Conservation (phyloP, 2,113 vertebrate species). For the Alectura lathami region DNA sequence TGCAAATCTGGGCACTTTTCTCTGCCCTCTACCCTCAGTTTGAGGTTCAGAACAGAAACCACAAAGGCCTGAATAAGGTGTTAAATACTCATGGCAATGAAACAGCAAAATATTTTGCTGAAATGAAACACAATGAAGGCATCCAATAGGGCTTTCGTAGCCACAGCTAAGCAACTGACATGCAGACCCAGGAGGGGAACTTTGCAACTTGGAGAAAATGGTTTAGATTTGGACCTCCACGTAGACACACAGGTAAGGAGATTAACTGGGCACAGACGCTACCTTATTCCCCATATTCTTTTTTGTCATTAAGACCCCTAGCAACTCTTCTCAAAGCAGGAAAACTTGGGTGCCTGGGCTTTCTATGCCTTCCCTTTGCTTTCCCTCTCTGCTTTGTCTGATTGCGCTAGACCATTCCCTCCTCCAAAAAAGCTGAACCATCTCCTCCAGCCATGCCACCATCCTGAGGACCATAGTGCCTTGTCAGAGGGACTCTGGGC, state of each 20-base stretch:
- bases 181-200: background rate
- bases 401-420: background rate
- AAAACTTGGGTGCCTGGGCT: background rate
- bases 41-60: background rate
- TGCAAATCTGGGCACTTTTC: slow-evolving; percentile 18
- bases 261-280: background rate
- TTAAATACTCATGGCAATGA: background rate
- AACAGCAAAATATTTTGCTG: background rate
- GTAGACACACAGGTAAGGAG: background rate
- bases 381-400: background rate
- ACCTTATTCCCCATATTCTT: accelerated
- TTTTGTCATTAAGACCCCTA: background rate
- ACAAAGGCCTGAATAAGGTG: background rate
- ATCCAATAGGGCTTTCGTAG: background rate
- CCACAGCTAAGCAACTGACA: background rate
- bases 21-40: slow-evolving; percentile 1
- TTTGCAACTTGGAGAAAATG: background rate
- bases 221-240: background rate
- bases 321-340: background rate
- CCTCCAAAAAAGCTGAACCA: background rate
- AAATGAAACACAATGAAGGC: background rate
- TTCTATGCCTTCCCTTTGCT: background rate
- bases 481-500: background rate
- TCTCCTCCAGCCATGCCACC: background rate
- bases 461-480: background rate